Evolutionary conservation across 2,113 vertebrate genomes (phyloP).

Genomic region (Sigmodon hispidus): DNA sequence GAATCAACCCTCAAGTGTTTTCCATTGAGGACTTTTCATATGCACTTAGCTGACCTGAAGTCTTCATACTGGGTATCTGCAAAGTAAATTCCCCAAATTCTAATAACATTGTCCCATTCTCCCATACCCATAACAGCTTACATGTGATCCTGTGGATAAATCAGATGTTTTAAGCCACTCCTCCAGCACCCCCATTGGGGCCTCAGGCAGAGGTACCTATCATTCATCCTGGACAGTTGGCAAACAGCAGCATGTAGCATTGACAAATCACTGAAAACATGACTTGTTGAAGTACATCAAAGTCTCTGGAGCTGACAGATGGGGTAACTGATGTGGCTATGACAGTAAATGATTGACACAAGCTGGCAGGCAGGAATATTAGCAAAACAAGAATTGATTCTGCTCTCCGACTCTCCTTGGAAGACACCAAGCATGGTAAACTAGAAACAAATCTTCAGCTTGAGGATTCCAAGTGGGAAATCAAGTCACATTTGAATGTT

Average conservation of each 20-base stretch:
- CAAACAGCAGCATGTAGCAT: neutral
- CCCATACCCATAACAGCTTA: neutral
- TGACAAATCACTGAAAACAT: conserved; percentile 36
- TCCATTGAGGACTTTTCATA: neutral
- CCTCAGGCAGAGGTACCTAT: neutral
- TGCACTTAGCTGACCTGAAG: neutral
- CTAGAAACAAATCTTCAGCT: conserved; percentile 45
- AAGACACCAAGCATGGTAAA: neutral
- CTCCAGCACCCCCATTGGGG: neutral
- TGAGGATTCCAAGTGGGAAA: conserved; percentile 13
- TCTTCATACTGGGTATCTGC: neutral
- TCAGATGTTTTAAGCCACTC: neutral
- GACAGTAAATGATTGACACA: conserved; percentile 2
- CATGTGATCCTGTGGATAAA: neutral
- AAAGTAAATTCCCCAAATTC: neutral
- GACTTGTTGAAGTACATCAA: conserved; percentile 51
- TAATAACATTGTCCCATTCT: neutral
- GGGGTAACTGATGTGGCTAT: neutral
- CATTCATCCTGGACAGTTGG: neutral
- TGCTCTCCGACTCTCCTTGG: conserved; percentile 43
- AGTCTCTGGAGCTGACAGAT: conserved; percentile 50
- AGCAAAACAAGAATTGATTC: conserved; percentile 21
- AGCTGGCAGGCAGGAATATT: conserved; percentile 33
- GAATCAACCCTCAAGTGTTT: neutral
- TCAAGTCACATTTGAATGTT: conserved; percentile 48